Base-by-base conservation (phyloP, 2,888 invertebrate genomes). In the Watsonalla cultraria region DNA sequence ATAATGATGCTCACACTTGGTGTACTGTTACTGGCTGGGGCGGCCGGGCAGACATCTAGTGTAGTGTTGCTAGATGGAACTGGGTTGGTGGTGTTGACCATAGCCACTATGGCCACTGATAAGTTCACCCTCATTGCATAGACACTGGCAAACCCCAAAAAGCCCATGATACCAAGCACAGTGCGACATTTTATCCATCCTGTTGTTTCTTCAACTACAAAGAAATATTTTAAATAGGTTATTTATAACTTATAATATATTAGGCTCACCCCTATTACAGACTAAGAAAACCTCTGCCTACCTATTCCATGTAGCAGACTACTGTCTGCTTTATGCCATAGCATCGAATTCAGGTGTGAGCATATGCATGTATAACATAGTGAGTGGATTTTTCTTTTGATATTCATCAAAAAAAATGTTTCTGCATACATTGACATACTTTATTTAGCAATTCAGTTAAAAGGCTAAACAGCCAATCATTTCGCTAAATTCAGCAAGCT, bases 61-160 rank as follows among this genome's bases (percentile, higher is more conserved):
- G 92, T 90, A 34, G 92, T 91, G 51, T 80, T 92, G 72, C 92
- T 93, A 51, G 90, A 81, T 24, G 91, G 82, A 33, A 89, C 76
- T 0, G 93, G 92, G 0, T 93, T 92, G 1, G 95, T 94, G 53
- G 93, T 92, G 78, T 96, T 96, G 46, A 96, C 96, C 98, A 98
- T 99, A 37, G 97, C 97, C 37, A 98, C 97, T 74, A 98, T 97
- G 45, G 98, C 98, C 24, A 98, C 96, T 0, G 97, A 97, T 39
- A 98, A 91, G 82, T 97, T 97, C 0, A 97, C 97, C 56, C 97
- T 91, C 95, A 97, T 96, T 0, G 97, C 96, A 83, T 97, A 97
- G 5, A 97, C 96, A 76, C 96, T 94, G 56, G 96, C 96, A 78
- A 97, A 97, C 11, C 97, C 97, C 51, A 97, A 90, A 76, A 97